Percentiles rank a stretch among this genome's conserved stretches.
phyloP scores from a whole-genome alignment of 2,888 invertebrate genomes.

The Ditula angustiorana region DNA sequence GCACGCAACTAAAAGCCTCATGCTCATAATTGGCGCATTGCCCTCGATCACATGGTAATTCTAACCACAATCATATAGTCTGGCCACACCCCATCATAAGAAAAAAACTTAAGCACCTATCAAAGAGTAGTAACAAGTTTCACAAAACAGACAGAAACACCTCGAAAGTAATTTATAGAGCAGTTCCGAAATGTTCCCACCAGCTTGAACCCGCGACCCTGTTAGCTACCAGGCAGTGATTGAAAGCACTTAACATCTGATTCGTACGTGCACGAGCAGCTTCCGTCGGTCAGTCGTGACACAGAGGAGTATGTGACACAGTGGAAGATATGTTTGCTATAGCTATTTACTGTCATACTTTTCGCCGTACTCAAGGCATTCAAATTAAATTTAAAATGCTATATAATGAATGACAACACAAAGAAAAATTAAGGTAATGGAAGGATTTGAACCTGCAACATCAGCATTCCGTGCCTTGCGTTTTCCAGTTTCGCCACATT shows the following conservation, averaged over 20 bases:
- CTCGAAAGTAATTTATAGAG: constrained; percentile 12
- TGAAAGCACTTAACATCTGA: constrained; percentile 42
- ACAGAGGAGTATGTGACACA: background rate
- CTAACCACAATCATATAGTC: no score
- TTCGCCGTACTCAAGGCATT: no score
- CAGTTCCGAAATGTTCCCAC: constrained; percentile 39
- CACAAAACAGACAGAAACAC: background rate
- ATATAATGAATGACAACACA: no score
- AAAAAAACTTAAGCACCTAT: background rate
- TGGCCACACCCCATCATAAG: background rate
- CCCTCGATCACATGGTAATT: no score
- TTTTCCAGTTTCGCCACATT: no score
- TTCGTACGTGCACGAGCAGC: constrained; percentile 35
- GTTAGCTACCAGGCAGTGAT: constrained; percentile 38
- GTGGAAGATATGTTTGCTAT: background rate
- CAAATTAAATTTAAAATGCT: no score
- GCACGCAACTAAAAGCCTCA: no score
- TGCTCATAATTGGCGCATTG: no score
- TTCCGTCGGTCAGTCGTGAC: constrained; percentile 40
- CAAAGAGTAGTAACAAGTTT: background rate
- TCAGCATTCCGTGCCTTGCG: no score
- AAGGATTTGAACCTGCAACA: no score
- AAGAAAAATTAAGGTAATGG: no score
- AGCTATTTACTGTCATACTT: no score
- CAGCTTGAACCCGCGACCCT: constrained; percentile 45